phyloP scores from a whole-genome alignment of 2,113 vertebrate genomes.

The Myocastor coypus region DNA sequence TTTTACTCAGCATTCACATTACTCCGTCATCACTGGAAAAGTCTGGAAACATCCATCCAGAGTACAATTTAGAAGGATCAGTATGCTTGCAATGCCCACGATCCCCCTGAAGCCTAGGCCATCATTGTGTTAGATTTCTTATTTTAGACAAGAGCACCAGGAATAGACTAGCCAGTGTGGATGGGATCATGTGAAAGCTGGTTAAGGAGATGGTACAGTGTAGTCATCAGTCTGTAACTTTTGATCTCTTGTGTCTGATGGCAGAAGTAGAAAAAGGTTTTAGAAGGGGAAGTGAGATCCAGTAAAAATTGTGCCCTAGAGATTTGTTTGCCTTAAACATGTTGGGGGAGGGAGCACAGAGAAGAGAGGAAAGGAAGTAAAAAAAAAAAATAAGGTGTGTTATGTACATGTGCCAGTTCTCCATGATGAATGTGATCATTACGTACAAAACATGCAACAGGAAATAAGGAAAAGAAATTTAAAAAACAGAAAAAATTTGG shows the following conservation, averaged over 20 bases:
- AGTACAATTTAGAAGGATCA: not conserved
- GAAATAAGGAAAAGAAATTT: not conserved
- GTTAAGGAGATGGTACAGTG: not conserved
- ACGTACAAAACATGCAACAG: not conserved
- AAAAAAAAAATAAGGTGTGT: not conserved
- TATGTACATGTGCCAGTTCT: not conserved
- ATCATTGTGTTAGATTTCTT: not conserved
- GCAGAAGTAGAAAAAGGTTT: not conserved
- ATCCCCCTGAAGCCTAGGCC: not conserved
- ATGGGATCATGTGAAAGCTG: not conserved
- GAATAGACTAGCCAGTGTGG: not conserved
- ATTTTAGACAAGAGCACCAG: not conserved
- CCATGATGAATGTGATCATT: not conserved
- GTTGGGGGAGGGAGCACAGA: not conserved
- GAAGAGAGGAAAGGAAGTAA: not conserved
- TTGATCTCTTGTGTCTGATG: not conserved
- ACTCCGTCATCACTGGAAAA: not conserved
- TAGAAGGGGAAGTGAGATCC: not conserved
- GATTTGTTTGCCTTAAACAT: not conserved
- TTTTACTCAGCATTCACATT: not conserved
- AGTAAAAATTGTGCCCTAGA: not conserved
- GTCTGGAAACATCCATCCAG: not conserved
- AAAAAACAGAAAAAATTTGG: not conserved
- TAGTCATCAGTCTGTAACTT: not conserved
- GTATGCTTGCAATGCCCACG: not conserved